Evolutionary conservation across 2,888 invertebrate species (phyloP).

Genomic region (Liodrosophila aerea): DNA sequence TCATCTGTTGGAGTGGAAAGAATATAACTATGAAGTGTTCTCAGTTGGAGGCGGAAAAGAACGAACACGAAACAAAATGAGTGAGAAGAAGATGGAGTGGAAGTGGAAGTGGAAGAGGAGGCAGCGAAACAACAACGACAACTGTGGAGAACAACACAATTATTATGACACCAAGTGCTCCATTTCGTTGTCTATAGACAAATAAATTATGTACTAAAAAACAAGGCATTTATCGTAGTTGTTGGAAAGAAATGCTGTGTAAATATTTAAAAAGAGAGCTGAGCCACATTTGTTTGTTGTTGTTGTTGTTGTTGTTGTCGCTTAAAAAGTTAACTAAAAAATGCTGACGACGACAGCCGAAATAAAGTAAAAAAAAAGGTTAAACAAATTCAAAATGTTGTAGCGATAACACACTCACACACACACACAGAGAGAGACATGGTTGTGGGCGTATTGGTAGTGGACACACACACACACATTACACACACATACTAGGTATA

Average conservation of each 20-base stretch:
- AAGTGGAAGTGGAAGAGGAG: too few species aligned
- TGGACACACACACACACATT: conserved; percentile 1
- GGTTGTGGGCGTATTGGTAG: conserved; percentile 2
- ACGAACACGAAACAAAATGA: background rate
- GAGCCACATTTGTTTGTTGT: conserved; percentile 68
- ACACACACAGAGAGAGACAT: background rate
- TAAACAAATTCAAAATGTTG: conserved; percentile 68
- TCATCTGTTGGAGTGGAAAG: too few species aligned
- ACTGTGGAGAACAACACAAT: conserved; percentile 12
- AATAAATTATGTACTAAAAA: conserved; percentile 60
- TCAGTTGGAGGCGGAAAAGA: conserved; percentile 13
- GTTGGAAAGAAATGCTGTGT: conserved; percentile 79
- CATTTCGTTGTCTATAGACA: conserved; percentile 62
- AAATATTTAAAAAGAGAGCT: conserved; percentile 79
- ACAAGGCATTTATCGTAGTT: conserved; percentile 30
- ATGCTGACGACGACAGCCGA: conserved; percentile 25
- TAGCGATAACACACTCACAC: conserved; percentile 51
- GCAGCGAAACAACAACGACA: background rate
- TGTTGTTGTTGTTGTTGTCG: conserved; percentile 28
- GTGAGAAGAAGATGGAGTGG: too few species aligned
- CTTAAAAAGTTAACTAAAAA: conserved; percentile 28
- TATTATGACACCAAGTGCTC: conserved; percentile 65
- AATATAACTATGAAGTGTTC: conserved; percentile 7
- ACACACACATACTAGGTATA: background rate
- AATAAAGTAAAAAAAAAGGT: conserved; percentile 57